phyloP scores from a whole-genome alignment of 2,797 vertebrate species.

The Percopsis omiscomaycus region DNA sequence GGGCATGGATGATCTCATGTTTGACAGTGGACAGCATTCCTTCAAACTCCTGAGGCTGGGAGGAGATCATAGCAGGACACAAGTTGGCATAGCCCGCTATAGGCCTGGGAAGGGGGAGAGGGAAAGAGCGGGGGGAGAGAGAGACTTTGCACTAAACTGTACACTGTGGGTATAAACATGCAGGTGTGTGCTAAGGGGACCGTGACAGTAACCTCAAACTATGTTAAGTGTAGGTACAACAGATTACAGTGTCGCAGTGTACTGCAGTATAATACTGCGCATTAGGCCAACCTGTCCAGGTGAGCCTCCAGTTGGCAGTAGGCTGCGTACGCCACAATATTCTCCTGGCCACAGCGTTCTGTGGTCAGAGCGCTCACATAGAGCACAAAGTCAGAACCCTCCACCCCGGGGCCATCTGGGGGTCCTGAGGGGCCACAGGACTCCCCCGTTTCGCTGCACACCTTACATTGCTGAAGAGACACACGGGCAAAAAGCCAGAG shows the following conservation, averaged over 20 bases:
- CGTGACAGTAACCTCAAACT: no score
- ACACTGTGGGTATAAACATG: no score
- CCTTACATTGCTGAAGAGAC: slow-evolving; percentile 85
- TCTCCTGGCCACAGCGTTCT: slow-evolving; percentile 92
- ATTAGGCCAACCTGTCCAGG: slow-evolving; percentile 84
- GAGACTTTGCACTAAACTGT: no score
- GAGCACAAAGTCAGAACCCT: slow-evolving; percentile 89
- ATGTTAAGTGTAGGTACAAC: not conserved
- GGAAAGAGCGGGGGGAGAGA: not conserved
- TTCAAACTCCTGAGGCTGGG: slow-evolving; percentile 90
- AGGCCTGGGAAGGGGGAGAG: slow-evolving; percentile 73
- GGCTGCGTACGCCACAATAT: slow-evolving; percentile 95
- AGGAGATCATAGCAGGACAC: slow-evolving; percentile 96
- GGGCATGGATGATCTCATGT: slow-evolving; percentile 95
- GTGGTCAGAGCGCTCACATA: slow-evolving; percentile 93
- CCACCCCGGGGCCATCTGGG: slow-evolving; percentile 84
- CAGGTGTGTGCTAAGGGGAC: no score
- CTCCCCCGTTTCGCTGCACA: slow-evolving; percentile 84
- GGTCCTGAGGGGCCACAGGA: slow-evolving; percentile 79
- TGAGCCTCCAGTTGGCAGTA: slow-evolving; percentile 97
- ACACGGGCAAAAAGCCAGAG: no score
- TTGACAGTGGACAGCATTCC: slow-evolving; percentile 98
- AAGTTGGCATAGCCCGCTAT: slow-evolving; percentile 96
- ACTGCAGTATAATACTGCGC: not conserved
- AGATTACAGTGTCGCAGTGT: not conserved